A percentile compares a stretch with the other conserved stretches of the same genome.
Conservation (phyloP, 1,140 invertebrate genomes). For the Cecropterus lyciades region DNA sequence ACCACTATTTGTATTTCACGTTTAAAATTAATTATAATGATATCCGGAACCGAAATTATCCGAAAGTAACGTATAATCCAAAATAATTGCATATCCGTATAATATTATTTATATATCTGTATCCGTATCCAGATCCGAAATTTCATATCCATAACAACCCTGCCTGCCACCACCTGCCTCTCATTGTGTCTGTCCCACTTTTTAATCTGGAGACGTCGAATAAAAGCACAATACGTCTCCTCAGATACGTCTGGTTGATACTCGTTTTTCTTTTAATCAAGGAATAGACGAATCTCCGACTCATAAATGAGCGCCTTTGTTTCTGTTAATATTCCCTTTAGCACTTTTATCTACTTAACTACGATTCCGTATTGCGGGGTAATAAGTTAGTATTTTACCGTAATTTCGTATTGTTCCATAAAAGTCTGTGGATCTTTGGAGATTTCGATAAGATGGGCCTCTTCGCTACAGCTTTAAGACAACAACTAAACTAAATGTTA, state of each 20-base stretch:
- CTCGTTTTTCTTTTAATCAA: slow-evolving; percentile 68
- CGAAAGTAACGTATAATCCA: too few species aligned
- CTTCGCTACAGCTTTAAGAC: too few species aligned
- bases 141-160: too few species aligned
- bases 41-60: too few species aligned
- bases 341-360: slow-evolving; percentile 41
- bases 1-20: too few species aligned
- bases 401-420: neutral
- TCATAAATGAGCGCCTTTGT: slow-evolving; percentile 22
- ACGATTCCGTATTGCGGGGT: too few species aligned
- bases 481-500: too few species aligned
- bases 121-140: too few species aligned
- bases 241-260: slow-evolving; percentile 59
- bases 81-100: too few species aligned
- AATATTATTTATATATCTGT: too few species aligned
- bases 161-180: slow-evolving; percentile 49
- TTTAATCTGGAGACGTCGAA: slow-evolving; percentile 75
- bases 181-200: slow-evolving; percentile 71
- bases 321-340: slow-evolving; percentile 16
- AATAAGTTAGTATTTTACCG: neutral
- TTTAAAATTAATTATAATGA: too few species aligned
- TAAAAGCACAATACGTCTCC: slow-evolving; percentile 65
- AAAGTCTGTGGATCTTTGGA: too few species aligned
- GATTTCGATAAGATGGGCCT: neutral
- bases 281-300: slow-evolving; percentile 41